Conservation (phyloP, 1,140 invertebrate genomes). For the Bilobella aurantiaca region DNA sequence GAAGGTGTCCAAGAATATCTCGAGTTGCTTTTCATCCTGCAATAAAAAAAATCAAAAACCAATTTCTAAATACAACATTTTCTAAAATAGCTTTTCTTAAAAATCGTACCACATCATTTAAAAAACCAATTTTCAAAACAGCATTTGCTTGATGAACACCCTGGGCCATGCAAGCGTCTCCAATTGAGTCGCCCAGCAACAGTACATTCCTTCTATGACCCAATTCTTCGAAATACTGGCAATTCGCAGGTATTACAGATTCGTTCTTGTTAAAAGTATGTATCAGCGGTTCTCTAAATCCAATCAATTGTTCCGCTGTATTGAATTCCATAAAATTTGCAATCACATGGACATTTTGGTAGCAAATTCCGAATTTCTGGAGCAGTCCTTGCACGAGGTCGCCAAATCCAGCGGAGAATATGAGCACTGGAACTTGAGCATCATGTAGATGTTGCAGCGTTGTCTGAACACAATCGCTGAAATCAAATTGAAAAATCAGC, state of each 20-base stretch:
- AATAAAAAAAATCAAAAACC: background rate
- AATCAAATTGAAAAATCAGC: background rate
- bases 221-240: slow-evolving; percentile 40
- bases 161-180: slow-evolving; percentile 80
- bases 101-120: slow-evolving; percentile 61
- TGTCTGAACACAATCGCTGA: background rate
- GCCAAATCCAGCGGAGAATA: background rate
- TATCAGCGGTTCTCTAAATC: slow-evolving; percentile 64
- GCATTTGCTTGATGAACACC: slow-evolving; percentile 52
- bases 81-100: background rate
- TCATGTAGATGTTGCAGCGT: background rate
- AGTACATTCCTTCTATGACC: slow-evolving; percentile 63
- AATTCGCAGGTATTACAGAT: slow-evolving; percentile 53
- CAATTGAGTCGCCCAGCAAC: slow-evolving; percentile 78
- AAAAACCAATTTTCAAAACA: slow-evolving; percentile 80
- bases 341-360: background rate
- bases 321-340: background rate
- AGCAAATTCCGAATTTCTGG: background rate
- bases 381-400: slow-evolving; percentile 5
- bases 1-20: slow-evolving; percentile 45
- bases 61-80: background rate
- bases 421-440: background rate
- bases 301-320: background rate
- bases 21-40: slow-evolving; percentile 47
- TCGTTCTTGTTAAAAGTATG: slow-evolving; percentile 87